Evolutionary conservation across 2,113 vertebrate species (phyloP), one percentile per base, ranked within the genome.

Genomic region (Manacus vitellinus): DNA sequence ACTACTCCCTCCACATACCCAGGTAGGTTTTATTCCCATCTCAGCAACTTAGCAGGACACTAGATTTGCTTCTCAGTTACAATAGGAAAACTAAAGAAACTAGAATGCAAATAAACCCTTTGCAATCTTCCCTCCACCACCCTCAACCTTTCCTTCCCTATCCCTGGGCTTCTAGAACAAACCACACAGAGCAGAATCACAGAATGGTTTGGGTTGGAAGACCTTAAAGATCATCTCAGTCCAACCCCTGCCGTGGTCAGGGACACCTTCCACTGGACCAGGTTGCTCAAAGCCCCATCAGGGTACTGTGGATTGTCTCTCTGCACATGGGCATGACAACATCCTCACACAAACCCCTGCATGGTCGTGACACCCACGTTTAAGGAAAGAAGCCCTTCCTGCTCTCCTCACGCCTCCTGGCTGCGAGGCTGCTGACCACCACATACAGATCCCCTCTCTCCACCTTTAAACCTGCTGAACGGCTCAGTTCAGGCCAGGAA

Each of bases 391-490:
- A 49, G 6, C 10, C 46, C 46, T 54, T 51, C n/a, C 62, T 67
- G 46, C 66, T 84, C 43, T 56, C 37, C 63, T 92, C 23, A 41
- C 47, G 41, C 6, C 51, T 79, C 35, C 37, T 25, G 27, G 9
- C 91, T 93, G 23, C 1, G 3, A 74, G 67, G 84, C 70, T 81
- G 59, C 55, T 85, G 65, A 28, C 55, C 44, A 22, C 65, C 91
- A 47, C 87, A 86, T 92, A 92, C 82, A 93, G 56, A 90, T 81
- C 88, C 79, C 67, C 49, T 82, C 66, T 92, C 52, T 89, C n/a
- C 95, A 65, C 12, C 79, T 81, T 94, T 82, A 62, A 78, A 95
- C 63, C 67, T 46, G 23, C 79, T 84, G 43, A 91, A 94, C 35
- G 33, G 80, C 55, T 68, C 33, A 8, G 81, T 72, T 94, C 52